Base-by-base conservation (phyloP, 2,888 invertebrate species). In the Heliothis peltigera region DNA sequence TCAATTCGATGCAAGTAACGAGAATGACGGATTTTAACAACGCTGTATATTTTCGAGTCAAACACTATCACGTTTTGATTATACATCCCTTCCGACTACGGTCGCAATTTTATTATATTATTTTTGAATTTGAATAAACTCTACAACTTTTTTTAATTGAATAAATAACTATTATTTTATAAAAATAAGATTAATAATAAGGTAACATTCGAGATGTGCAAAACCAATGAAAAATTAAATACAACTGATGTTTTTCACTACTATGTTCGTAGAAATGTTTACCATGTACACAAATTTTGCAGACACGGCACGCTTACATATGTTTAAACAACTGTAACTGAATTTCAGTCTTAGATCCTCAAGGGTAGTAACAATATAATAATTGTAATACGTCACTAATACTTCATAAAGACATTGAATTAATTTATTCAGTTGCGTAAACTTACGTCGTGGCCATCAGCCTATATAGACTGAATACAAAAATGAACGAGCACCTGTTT, bases 301-400 rank as follows among this genome's bases (percentile, higher is more conserved):
- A 85, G 79, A 84, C 83, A 86, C 78, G 87, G 89, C 92, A 92
- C 92, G 87, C 91, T 91, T 89, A 84, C 62, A 73, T 70, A 70
- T 92, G 80, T 93, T 92, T 94, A 80, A 75, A 88, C 93, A 94
- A 87, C 75, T 94, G 94, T 77, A 75, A 48, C 86, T 90, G 86
- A 91, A 92, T 87, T 88, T 88, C 85, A 86, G 84, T 63, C 80
- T 84, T 64, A 70, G 63, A 75, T 76, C 79, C 78, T 83, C 81
- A 87, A 84, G 83, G 75, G 79, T 83, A 77, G 71, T 77, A 67
- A 72, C 74, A 69, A 64, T 75, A 60, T 59, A 67, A 74, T 78
- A 68, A 79, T 70, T 75, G 71, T 76, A 44, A 76, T 87, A 85
- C 84, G 84, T 86, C 84, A 86, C 71, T 74, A 80, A 85, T 84